phyloP scores from a whole-genome alignment of 1,140 invertebrate genomes.

The Drosophila malerkotliana region DNA sequence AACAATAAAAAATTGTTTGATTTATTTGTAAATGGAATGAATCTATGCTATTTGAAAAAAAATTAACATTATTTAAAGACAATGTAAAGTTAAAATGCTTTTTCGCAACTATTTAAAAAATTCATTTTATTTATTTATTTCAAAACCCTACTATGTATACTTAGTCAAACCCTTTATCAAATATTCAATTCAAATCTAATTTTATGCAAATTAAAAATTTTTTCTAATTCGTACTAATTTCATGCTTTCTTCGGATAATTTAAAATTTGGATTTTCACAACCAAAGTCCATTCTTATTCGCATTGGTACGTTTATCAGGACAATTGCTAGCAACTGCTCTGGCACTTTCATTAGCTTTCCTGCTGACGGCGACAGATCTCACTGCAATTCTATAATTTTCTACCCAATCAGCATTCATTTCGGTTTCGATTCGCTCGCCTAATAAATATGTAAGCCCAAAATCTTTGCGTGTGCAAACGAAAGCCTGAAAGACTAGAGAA shows the following conservation, averaged over 20 bases:
- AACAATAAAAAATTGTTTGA: too few relatives aligned
- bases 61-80: too few relatives aligned
- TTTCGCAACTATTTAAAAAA: too few relatives aligned
- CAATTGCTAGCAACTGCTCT: neutral
- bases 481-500: slow-evolving; percentile 13
- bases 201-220: neutral
- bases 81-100: too few relatives aligned
- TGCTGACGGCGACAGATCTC: slow-evolving; percentile 46
- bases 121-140: too few relatives aligned
- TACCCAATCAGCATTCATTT: slow-evolving; percentile 58
- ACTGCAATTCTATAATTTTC: slow-evolving; percentile 45
- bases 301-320: slow-evolving; percentile 1
- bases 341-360: slow-evolving; percentile 63
- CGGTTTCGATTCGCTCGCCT: slow-evolving; percentile 60
- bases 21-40: too few relatives aligned
- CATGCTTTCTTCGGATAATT: slow-evolving; percentile 1
- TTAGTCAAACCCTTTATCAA: too few relatives aligned
- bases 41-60: too few relatives aligned
- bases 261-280: neutral
- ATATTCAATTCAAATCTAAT: too few relatives aligned
- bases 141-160: too few relatives aligned
- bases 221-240: slow-evolving; percentile 3
- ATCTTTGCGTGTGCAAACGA: slow-evolving; percentile 64
- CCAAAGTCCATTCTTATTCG: neutral
- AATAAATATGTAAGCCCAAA: slow-evolving; percentile 49